These are phyloP conservation scores for Apostichopus californicus DNA, from an alignment of 35 echinoderm and acorn worm genomes.

Conservation along the genomic window DNA sequence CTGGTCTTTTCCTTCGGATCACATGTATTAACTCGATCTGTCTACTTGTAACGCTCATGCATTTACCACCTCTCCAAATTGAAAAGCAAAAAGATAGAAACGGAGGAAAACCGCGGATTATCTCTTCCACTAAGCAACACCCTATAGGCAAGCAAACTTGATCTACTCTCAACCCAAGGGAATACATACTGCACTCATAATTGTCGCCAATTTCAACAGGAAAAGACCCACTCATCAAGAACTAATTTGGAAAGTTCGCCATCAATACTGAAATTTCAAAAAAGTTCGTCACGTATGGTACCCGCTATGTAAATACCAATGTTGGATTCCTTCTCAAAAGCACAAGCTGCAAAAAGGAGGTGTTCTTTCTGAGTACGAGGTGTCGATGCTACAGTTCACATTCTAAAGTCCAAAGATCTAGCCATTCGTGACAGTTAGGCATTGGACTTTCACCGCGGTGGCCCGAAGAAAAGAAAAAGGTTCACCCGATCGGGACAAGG, in stretches of 20 bases:
- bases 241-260: background rate
- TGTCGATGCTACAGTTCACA: background rate
- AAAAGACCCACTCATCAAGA: too few species aligned
- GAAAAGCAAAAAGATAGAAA: too few species aligned
- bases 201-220: too few species aligned
- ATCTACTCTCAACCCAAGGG: too few species aligned
- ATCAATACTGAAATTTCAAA: background rate
- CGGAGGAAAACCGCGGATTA: too few species aligned
- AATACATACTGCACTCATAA: too few species aligned
- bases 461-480: conserved; percentile 48
- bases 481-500: conserved; percentile 52
- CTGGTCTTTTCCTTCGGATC: too few species aligned
- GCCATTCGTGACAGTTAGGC: conserved; percentile 35
- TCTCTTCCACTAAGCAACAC: too few species aligned
- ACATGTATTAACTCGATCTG: too few species aligned
- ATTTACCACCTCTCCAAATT: too few species aligned
- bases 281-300: background rate
- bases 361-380: background rate
- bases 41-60: too few species aligned
- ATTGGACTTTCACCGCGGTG: conserved; percentile 35
- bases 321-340: background rate
- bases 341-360: background rate
- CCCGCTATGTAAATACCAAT: conserved; percentile 7
- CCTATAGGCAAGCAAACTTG: too few species aligned
- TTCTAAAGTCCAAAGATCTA: conserved; percentile 51